Conservation (phyloP, 2,113 vertebrate genomes). For the Plestiodon gilberti region DNA sequence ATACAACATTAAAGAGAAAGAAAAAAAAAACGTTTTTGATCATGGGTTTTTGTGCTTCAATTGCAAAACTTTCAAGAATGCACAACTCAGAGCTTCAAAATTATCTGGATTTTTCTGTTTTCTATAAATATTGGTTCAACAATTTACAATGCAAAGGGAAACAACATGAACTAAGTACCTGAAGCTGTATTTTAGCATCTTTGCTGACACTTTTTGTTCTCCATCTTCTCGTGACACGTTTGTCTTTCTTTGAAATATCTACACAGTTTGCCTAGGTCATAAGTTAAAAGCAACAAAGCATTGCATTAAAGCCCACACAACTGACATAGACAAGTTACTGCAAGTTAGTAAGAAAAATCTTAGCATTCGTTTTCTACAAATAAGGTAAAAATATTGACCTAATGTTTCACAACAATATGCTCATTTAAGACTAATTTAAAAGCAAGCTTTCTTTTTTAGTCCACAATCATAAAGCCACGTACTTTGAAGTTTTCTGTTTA, state of each 20-base stretch:
- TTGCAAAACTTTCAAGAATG: constrained; percentile 9
- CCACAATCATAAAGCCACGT: not conserved
- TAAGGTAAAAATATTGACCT: not conserved
- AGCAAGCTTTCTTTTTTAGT: not conserved
- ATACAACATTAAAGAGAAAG: not conserved
- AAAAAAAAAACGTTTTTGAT: constrained; percentile 39
- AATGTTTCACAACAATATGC: not conserved
- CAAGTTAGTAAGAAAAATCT: constrained; percentile 43
- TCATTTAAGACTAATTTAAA: not conserved
- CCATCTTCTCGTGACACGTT: constrained; percentile 97
- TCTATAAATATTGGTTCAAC: constrained; percentile 20
- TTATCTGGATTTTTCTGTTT: not conserved
- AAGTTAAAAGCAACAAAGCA: constrained; percentile 83
- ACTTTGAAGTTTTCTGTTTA: not conserved
- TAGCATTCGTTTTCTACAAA: not conserved
- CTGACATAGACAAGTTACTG: constrained; percentile 56
- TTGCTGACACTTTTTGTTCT: constrained; percentile 99
- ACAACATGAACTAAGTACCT: constrained; percentile 83
- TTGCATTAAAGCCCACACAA: constrained; percentile 80
- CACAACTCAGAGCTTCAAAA: not conserved
- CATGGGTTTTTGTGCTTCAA: constrained; percentile 26
- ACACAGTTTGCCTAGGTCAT: constrained; percentile 96
- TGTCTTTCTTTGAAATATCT: constrained; percentile 99
- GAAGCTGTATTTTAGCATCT: constrained; percentile 99
- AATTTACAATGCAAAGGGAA: constrained; percentile 50